Evolutionary conservation across 2,888 invertebrate species (phyloP).

Genomic region (Andricus quercusramuli): DNA sequence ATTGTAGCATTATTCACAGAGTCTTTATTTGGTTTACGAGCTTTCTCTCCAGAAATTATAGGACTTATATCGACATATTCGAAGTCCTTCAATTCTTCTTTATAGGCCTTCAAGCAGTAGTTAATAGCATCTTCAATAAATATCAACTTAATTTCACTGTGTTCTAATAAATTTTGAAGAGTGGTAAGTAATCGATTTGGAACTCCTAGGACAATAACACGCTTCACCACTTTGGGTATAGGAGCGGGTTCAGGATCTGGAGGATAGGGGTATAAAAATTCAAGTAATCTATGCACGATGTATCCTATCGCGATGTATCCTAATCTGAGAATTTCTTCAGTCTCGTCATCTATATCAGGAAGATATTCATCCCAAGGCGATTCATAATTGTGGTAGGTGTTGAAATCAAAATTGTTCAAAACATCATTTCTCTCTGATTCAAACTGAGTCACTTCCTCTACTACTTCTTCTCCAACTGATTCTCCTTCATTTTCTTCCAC

Average conservation of each 20-base stretch:
- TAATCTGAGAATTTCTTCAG: slow-evolving; percentile 74
- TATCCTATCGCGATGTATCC: slow-evolving; percentile 80
- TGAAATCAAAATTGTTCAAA: slow-evolving; percentile 76
- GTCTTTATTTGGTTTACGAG: slow-evolving; percentile 75
- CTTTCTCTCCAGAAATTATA: background rate
- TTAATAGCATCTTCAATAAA: slow-evolving; percentile 81
- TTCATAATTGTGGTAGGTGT: slow-evolving; percentile 80
- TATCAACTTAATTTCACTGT: slow-evolving; percentile 78
- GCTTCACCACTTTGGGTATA: slow-evolving; percentile 77
- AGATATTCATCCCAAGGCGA: slow-evolving; percentile 81
- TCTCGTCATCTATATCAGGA: slow-evolving; percentile 78
- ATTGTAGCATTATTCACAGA: slow-evolving; percentile 51
- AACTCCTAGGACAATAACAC: slow-evolving; percentile 79
- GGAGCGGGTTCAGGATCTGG: slow-evolving; percentile 74
- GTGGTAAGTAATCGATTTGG: slow-evolving; percentile 76
- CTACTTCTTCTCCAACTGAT: slow-evolving; percentile 76
- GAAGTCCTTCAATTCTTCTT: slow-evolving; percentile 79
- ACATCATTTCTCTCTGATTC: slow-evolving; percentile 75
- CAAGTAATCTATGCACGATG: slow-evolving; percentile 77
- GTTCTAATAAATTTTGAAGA: slow-evolving; percentile 72
- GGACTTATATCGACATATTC: background rate
- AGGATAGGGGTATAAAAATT: slow-evolving; percentile 79
- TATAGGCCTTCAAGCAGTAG: slow-evolving; percentile 81
- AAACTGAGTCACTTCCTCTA: slow-evolving; percentile 59
- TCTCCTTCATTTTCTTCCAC: slow-evolving; percentile 74